Evolutionary conservation across 2,888 invertebrate species (phyloP).

Genomic region (Cosmorhoe ocellata): DNA sequence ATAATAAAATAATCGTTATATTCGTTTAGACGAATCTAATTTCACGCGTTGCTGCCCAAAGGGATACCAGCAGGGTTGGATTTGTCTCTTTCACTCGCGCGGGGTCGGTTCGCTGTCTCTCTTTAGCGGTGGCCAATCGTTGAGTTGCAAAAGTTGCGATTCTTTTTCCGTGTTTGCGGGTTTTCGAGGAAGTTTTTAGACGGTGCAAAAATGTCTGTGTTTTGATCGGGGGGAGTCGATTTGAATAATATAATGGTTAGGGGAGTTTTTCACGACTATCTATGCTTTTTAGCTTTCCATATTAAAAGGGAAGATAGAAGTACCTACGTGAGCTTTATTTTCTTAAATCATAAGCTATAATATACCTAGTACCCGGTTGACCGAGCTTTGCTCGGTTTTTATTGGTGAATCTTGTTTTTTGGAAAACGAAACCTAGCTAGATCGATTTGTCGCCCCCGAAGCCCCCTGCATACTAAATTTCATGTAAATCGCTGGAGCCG

Average conservation of each 20-base stretch:
- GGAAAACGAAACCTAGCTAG: no score
- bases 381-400: no score
- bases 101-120: conserved; percentile 39
- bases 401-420: no score
- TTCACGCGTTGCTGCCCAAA: conserved; percentile 80
- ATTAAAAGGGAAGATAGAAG: no score
- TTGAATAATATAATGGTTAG: conserved; percentile 16
- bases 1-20: conserved; percentile 83
- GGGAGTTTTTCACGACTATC: not conserved
- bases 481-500: no score
- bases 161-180: conserved; percentile 71
- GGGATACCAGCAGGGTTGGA: conserved; percentile 62
- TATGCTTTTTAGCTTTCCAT: no score
- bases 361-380: no score
- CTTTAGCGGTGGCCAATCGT: conserved; percentile 61
- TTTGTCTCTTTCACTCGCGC: conserved; percentile 47
- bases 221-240: conserved; percentile 19
- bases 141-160: conserved; percentile 53
- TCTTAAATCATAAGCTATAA: no score
- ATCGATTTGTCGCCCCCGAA: no score
- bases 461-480: no score
- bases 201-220: conserved; percentile 21
- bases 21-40: conserved; percentile 82
- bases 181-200: conserved; percentile 49
- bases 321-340: no score